These are phyloP conservation scores for Sarcophaga carnaria DNA, from an alignment of 2,888 invertebrate genomes.

Conservation along the genomic window DNA sequence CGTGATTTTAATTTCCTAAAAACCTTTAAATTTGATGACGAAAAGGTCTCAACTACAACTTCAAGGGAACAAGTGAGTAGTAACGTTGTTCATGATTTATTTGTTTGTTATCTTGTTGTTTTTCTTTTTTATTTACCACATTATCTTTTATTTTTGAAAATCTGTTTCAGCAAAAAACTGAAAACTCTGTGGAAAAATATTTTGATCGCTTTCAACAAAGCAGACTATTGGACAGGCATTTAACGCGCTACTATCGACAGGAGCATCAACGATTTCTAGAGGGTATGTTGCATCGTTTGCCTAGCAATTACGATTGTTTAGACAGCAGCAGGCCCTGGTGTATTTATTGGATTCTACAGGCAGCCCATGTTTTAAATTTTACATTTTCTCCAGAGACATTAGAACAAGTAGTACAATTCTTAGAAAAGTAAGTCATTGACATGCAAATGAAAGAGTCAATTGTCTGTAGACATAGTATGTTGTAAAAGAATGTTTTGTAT, in stretches of 20 bases:
- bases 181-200: slow-evolving; percentile 83
- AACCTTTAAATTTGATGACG: slow-evolving; percentile 84
- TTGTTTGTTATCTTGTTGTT: background rate
- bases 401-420: slow-evolving; percentile 84
- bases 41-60: slow-evolving; percentile 84
- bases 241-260: slow-evolving; percentile 84
- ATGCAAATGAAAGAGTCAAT: too few species aligned
- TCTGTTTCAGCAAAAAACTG: slow-evolving; percentile 83
- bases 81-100: background rate
- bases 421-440: slow-evolving; percentile 82
- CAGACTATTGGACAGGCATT: slow-evolving; percentile 83
- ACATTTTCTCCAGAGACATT: slow-evolving; percentile 84
- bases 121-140: background rate
- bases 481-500: too few species aligned
- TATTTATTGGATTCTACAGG: slow-evolving; percentile 97
- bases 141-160: background rate
- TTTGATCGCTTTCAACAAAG: slow-evolving; percentile 82
- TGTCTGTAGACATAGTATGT: too few species aligned
- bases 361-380: slow-evolving; percentile 89
- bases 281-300: slow-evolving; percentile 86
- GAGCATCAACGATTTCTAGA: slow-evolving; percentile 87
- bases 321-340: slow-evolving; percentile 99
- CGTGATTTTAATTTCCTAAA: slow-evolving; percentile 77
- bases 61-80: slow-evolving; percentile 84
- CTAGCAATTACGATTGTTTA: slow-evolving; percentile 89